Evolutionary conservation across 2,797 vertebrate species (phyloP).

Genomic region (Acrocephalus scirpaceus): DNA sequence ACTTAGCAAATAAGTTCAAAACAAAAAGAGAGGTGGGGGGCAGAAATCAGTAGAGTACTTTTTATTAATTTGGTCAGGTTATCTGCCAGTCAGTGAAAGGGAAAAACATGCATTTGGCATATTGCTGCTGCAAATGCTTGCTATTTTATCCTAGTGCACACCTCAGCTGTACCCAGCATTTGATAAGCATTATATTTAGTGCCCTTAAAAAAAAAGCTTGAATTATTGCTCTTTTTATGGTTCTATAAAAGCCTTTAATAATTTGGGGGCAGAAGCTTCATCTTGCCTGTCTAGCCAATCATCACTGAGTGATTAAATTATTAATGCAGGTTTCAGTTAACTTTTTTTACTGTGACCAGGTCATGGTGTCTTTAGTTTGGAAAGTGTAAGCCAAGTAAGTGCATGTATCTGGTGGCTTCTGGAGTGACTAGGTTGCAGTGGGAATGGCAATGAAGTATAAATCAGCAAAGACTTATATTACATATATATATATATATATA

Average conservation of each 20-base stretch:
- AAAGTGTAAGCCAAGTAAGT: neutral
- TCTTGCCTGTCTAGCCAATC: slow-evolving; percentile 43
- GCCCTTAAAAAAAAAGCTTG: slow-evolving; percentile 69
- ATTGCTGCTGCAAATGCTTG: slow-evolving; percentile 75
- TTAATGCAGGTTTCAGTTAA: slow-evolving; percentile 61
- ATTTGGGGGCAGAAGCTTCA: slow-evolving; percentile 62
- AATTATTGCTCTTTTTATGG: slow-evolving; percentile 74
- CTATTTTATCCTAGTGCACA: slow-evolving; percentile 29
- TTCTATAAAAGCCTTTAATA: slow-evolving; percentile 77
- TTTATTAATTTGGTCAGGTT: slow-evolving; percentile 78
- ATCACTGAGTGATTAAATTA: slow-evolving; percentile 62
- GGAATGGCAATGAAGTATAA: fast-evolving
- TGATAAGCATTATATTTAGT: slow-evolving; percentile 67
- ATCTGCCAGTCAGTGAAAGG: slow-evolving; percentile 70
- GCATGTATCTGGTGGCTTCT: neutral
- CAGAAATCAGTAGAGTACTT: slow-evolving; percentile 69
- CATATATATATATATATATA: too few relatives aligned
- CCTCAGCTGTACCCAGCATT: slow-evolving; percentile 51
- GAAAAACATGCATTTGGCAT: slow-evolving; percentile 13
- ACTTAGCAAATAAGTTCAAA: slow-evolving; percentile 51
- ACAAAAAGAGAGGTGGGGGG: fast-evolving
- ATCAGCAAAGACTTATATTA: fast-evolving
- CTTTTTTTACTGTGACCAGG: slow-evolving; percentile 53
- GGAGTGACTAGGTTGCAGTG: fast-evolving
- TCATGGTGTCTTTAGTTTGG: neutral